Percentiles rank a stretch among this genome's conserved stretches.
These are phyloP conservation scores for Scomber colias DNA, from an alignment of 2,113 vertebrate genomes.

Conservation along the genomic window DNA sequence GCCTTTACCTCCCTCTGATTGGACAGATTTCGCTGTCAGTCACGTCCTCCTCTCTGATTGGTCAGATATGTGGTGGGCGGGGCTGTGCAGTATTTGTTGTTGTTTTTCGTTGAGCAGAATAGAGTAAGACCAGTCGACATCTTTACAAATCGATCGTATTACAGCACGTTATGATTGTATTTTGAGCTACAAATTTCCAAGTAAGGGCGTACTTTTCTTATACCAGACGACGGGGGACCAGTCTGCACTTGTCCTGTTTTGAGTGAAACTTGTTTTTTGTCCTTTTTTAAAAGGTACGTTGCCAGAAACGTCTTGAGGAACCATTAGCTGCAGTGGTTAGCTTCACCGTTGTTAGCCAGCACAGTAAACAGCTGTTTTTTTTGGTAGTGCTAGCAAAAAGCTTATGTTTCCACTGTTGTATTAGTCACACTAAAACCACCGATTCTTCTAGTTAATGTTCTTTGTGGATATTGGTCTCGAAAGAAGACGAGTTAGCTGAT, in stretches of 20 bases:
- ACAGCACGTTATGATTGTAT: background rate
- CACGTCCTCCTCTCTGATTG: constrained; percentile 45
- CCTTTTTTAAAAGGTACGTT: constrained; percentile 65
- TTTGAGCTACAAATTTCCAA: background rate
- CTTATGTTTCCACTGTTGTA: rapidly evolving
- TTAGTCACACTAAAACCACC: no score
- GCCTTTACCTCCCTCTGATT: background rate
- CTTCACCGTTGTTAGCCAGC: background rate
- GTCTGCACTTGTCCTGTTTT: constrained; percentile 13
- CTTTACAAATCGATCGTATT: constrained; percentile 58
- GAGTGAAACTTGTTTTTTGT: background rate
- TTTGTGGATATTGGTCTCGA: rapidly evolving
- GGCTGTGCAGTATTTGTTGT: constrained; percentile 75
- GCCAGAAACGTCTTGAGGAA: background rate
- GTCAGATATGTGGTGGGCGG: constrained; percentile 35
- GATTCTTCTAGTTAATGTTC: background rate
- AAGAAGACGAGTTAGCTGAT: background rate
- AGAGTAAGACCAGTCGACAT: constrained; percentile 75
- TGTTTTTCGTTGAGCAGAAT: constrained; percentile 70
- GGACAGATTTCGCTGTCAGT: background rate
- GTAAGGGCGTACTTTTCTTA: background rate
- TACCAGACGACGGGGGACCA: background rate
- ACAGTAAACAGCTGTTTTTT: constrained; percentile 2
- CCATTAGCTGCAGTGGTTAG: constrained; percentile 19
- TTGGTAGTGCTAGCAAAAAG: no score